Percentiles rank a stretch among this genome's conserved stretches.
These are phyloP conservation scores for Trachelipus rathkii DNA, from an alignment of 1,140 invertebrate genomes.

Conservation along the genomic window DNA sequence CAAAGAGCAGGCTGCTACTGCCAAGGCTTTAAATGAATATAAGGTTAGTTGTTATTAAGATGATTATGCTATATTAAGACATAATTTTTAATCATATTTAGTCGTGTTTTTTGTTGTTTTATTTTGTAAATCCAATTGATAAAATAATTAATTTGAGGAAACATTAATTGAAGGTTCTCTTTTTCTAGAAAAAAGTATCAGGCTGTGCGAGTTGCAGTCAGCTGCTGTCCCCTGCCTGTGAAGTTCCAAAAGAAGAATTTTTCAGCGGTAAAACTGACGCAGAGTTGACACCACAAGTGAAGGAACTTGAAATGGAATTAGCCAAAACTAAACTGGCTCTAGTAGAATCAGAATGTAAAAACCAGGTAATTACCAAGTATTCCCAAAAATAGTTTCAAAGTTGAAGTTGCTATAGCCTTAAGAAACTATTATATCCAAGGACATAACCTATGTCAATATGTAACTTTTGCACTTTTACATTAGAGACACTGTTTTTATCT, in stretches of 20 bases:
- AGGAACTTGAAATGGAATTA: conserved; percentile 89
- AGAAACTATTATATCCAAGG: no score
- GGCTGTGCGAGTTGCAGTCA: conserved; percentile 33
- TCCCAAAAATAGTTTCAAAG: no score
- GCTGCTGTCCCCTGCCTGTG: conserved; percentile 33
- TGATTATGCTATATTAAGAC: not conserved
- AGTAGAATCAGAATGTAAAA: conserved; percentile 93
- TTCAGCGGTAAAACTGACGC: conserved; percentile 18
- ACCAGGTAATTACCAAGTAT: no score
- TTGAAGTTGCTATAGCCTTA: no score
- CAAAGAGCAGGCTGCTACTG: conserved; percentile 61
- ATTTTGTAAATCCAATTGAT: no score
- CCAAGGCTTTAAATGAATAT: conserved; percentile 47
- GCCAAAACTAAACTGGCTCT: conserved; percentile 94
- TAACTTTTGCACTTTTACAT: no score
- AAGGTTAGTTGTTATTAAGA: conserved; percentile 20
- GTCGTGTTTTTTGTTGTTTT: no score
- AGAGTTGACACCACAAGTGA: conserved; percentile 53
- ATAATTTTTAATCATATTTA: no score
- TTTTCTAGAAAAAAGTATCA: conserved; percentile 52
- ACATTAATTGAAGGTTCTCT: conserved; percentile 38
- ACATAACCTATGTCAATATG: no score
- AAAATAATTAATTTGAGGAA: no score
- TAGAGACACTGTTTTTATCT: no score
- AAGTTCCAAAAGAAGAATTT: conserved; percentile 28